phyloP scores from a whole-genome alignment of 2,113 vertebrate genomes.

The Sturnira hondurensis region DNA sequence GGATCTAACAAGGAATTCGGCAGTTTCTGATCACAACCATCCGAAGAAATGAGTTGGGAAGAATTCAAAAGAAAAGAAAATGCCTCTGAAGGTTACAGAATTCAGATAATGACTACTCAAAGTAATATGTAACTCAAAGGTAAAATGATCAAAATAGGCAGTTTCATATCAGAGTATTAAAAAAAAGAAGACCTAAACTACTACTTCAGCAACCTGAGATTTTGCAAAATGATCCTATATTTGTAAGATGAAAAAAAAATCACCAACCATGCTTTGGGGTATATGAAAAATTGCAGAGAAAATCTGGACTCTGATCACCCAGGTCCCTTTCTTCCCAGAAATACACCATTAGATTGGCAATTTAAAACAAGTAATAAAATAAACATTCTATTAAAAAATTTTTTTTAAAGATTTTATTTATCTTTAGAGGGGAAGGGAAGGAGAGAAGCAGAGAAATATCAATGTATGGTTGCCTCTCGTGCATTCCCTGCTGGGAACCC shows the following conservation, averaged over 20 bases:
- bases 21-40: slow-evolving; percentile 13
- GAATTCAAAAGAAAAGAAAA: background rate
- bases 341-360: background rate
- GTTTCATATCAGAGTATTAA: background rate
- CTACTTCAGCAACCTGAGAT: background rate
- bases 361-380: background rate
- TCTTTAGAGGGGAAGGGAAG: too few species aligned
- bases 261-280: background rate
- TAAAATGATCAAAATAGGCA: background rate
- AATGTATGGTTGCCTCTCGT: too few species aligned
- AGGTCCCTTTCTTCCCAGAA: background rate
- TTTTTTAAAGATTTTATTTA: too few species aligned
- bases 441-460: too few species aligned
- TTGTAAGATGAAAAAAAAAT: background rate
- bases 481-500: too few species aligned
- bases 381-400: too few species aligned
- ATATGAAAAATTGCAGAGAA: slow-evolving; percentile 3
- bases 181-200: background rate
- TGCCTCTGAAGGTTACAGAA: background rate
- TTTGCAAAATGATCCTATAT: background rate
- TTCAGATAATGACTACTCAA: background rate
- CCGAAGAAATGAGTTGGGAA: background rate
- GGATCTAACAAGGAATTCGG: background rate
- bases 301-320: background rate
- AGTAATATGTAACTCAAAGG: background rate